Percentiles rank a stretch among this genome's conserved stretches.
These are phyloP conservation scores for Microtus richardsoni DNA, from an alignment of 2,113 vertebrate species.

Conservation along the genomic window DNA sequence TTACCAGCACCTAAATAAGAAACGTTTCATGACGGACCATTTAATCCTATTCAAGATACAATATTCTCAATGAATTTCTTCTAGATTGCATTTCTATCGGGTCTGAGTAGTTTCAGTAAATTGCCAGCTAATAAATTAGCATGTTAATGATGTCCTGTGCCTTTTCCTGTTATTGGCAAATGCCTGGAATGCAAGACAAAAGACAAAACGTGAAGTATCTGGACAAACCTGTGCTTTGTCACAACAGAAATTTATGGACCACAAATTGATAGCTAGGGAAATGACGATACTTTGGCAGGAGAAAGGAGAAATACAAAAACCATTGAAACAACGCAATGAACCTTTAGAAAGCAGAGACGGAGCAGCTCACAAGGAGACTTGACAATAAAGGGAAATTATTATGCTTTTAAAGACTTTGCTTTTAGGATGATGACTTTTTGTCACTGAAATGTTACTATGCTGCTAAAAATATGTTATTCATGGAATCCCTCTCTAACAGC, in stretches of 20 bases:
- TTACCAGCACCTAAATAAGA: neutral
- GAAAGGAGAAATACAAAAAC: neutral
- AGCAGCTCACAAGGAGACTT: neutral
- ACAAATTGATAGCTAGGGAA: neutral
- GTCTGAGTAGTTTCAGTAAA: neutral
- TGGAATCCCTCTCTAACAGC: conserved; percentile 69
- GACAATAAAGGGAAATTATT: neutral
- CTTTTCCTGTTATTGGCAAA: conserved; percentile 17
- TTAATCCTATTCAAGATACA: conserved; percentile 8
- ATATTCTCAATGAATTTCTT: neutral
- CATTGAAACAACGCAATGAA: neutral
- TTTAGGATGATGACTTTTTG: conserved; percentile 50
- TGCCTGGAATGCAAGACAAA: neutral
- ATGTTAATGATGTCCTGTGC: neutral
- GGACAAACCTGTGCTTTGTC: neutral
- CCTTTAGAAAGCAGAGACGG: neutral
- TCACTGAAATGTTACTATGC: conserved; percentile 60
- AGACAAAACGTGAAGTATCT: neutral
- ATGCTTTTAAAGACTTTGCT: conserved; percentile 53
- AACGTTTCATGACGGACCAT: neutral
- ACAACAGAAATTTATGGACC: neutral
- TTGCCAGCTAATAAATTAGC: conserved; percentile 17
- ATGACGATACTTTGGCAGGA: neutral
- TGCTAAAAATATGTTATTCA: conserved; percentile 70
- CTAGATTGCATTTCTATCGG: neutral